These are phyloP conservation scores for Popillia japonica DNA, from an alignment of 1,140 invertebrate species.

Conservation along the genomic window DNA sequence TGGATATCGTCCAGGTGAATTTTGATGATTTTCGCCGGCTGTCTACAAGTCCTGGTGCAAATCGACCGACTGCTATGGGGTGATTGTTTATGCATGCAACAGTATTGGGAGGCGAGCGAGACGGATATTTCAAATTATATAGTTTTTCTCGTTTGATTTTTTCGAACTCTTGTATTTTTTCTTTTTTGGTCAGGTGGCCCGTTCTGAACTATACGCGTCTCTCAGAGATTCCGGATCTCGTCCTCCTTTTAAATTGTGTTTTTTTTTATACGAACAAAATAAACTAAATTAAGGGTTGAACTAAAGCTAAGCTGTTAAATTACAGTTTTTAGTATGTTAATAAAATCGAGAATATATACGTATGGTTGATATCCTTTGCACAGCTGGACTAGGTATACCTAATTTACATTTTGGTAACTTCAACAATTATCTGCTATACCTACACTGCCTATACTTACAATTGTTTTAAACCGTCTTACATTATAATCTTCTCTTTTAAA, in stretches of 20 bases:
- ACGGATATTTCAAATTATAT: slow-evolving; percentile 38
- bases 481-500: too few species aligned
- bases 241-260: neutral
- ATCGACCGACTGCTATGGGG: slow-evolving; percentile 24
- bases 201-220: slow-evolving; percentile 31
- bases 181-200: slow-evolving; percentile 37
- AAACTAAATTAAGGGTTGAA: slow-evolving; percentile 39
- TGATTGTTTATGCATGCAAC: slow-evolving; percentile 38
- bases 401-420: too few species aligned
- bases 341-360: slow-evolving; percentile 38
- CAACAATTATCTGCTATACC: too few species aligned
- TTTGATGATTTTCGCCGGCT: slow-evolving; percentile 21
- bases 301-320: slow-evolving; percentile 30
- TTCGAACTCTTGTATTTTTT: too few species aligned
- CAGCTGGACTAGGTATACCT: too few species aligned
- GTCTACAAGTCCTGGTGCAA: slow-evolving; percentile 1
- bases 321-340: slow-evolving; percentile 41
- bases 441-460: too few species aligned
- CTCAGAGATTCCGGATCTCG: too few species aligned
- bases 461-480: too few species aligned
- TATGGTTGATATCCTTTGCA: too few species aligned
- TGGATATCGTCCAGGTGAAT: slow-evolving; percentile 35
- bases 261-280: slow-evolving; percentile 9
- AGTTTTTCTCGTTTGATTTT: slow-evolving; percentile 22
- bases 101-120: slow-evolving; percentile 24